A percentile compares a stretch with the other conserved stretches of the same genome.
Evolutionary conservation across 2,113 vertebrate species (phyloP).

Genomic region (Pseudolaguvia tuberculata): DNA sequence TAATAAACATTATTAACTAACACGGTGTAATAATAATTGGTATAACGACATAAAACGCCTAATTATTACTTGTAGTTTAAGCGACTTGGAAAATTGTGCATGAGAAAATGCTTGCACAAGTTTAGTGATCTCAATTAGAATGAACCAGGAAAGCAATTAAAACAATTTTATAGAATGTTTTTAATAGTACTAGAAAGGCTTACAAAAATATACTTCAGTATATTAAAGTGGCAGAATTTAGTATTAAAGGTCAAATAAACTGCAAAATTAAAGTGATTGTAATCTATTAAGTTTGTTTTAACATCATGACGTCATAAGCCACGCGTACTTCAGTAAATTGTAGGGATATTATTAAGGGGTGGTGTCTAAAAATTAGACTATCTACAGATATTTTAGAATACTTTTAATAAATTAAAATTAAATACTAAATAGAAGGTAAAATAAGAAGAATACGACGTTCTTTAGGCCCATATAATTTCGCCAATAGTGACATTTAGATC

Average conservation of each 20-base stretch:
- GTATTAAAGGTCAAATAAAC: neutral
- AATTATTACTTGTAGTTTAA: neutral
- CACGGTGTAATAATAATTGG: neutral
- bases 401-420: neutral
- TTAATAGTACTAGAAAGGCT: neutral
- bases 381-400: neutral
- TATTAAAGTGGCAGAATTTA: neutral
- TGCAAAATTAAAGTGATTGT: no score
- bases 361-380: slow-evolving; percentile 15
- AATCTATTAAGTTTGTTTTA: neutral
- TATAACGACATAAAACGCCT: neutral
- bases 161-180: neutral
- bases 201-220: neutral
- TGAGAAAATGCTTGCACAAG: neutral
- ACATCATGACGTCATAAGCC: slow-evolving; percentile 73
- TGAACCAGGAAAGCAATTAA: neutral
- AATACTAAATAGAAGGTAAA: neutral
- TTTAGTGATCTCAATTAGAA: neutral
- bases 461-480: neutral
- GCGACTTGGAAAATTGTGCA: neutral
- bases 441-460: neutral
- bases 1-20: neutral
- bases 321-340: slow-evolving; percentile 53
- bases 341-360: slow-evolving; percentile 57
- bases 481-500: neutral